Conservation (phyloP, 2,113 vertebrate genomes). For the Cercocebus atys region DNA sequence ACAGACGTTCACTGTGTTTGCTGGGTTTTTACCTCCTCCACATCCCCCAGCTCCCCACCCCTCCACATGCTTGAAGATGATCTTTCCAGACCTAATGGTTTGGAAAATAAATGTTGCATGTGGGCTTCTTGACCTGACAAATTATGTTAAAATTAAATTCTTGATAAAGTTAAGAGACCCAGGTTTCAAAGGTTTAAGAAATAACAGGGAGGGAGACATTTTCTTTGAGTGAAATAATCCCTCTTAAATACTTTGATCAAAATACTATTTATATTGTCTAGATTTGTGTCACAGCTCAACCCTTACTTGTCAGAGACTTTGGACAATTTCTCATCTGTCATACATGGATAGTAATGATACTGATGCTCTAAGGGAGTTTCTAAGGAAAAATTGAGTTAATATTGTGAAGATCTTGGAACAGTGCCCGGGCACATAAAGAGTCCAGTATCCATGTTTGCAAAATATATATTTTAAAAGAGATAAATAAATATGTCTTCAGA, state of each 20-base stretch:
- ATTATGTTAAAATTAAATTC: conserved; percentile 62
- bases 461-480: not conserved
- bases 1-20: not conserved
- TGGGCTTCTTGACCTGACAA: conserved; percentile 40
- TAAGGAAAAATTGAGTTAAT: conserved; percentile 10
- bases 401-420: not conserved
- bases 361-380: not conserved
- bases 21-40: not conserved
- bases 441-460: not conserved
- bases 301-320: not conserved
- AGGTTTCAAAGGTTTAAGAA: conserved; percentile 47
- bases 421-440: not conserved
- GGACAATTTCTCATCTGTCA: not conserved
- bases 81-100: not conserved
- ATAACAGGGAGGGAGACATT: not conserved
- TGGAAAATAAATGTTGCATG: conserved; percentile 21
- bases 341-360: not conserved
- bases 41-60: not conserved
- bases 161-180: conserved; percentile 11
- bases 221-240: conserved; percentile 29
- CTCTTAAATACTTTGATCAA: conserved; percentile 27
- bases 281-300: not conserved
- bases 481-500: not conserved
- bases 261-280: not conserved
- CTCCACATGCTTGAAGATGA: not conserved